A percentile compares a stretch with the other conserved stretches of the same genome.
Conservation (phyloP, 2,113 vertebrate genomes). For the Dipodomys ordii region DNA sequence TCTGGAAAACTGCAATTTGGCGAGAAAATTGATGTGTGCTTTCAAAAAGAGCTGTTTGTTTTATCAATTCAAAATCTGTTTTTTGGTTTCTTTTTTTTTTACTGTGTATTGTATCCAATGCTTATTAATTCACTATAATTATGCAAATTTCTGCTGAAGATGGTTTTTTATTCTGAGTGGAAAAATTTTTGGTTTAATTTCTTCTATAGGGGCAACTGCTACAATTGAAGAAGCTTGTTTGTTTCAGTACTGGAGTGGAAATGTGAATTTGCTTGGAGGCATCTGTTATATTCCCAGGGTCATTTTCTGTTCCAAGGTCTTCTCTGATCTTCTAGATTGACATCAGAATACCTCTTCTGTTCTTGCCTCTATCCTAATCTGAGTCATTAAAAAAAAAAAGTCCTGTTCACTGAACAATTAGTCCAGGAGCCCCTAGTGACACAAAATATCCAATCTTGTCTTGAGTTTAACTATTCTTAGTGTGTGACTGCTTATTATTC, state of each 20-base stretch:
- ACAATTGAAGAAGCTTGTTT: not conserved
- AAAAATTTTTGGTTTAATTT: conserved; percentile 6
- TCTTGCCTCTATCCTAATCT: not conserved
- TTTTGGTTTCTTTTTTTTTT: conserved; percentile 7
- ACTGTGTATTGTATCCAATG: conserved; percentile 47
- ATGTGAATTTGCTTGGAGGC: not conserved
- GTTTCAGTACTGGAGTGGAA: not conserved
- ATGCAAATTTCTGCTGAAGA: conserved; percentile 31
- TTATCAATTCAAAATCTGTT: conserved; percentile 57
- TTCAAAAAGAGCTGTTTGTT: conserved; percentile 58
- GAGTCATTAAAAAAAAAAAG: not conserved
- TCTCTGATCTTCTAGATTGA: not conserved
- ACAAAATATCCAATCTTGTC: conserved; percentile 3
- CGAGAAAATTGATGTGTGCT: conserved; percentile 50
- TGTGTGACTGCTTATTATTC: not conserved
- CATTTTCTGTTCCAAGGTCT: not conserved
- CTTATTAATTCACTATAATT: conserved; percentile 63
- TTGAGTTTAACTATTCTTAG: conserved; percentile 21
- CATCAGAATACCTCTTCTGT: not conserved
- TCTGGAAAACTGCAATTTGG: conserved; percentile 65
- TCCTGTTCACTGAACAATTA: conserved; percentile 13
- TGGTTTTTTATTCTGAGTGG: not conserved
- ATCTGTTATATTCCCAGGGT: not conserved
- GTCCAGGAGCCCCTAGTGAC: conserved; percentile 16
- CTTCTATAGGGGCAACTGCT: conserved; percentile 17